phyloP scores from a whole-genome alignment of 2,113 vertebrate genomes.

The Proterorhinus semilunaris region DNA sequence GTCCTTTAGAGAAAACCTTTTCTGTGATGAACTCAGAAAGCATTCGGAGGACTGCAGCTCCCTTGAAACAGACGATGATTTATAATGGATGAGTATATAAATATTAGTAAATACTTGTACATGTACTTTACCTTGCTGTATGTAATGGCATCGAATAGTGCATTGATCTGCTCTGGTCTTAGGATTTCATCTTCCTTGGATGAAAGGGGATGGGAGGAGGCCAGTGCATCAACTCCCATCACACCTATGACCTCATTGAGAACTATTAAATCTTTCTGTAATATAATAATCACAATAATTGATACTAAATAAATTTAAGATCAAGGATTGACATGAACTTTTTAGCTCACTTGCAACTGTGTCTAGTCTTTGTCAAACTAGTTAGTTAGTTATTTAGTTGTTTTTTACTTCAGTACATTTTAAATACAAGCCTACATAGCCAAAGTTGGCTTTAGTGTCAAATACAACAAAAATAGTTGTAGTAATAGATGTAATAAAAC shows the following conservation, averaged over 20 bases:
- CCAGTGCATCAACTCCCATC: slow-evolving; percentile 79
- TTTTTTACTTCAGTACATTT: too few relatives aligned
- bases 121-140: slow-evolving; percentile 85
- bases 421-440: too few relatives aligned
- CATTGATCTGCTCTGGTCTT: slow-evolving; percentile 79
- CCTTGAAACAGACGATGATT: slow-evolving; percentile 65
- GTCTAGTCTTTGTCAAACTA: too few relatives aligned
- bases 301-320: background rate
- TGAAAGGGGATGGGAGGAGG: slow-evolving; percentile 84
- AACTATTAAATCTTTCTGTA: slow-evolving; percentile 85
- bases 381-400: too few relatives aligned
- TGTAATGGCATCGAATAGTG: slow-evolving; percentile 83
- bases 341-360: too few relatives aligned
- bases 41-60: slow-evolving; percentile 87
- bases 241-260: slow-evolving; percentile 75
- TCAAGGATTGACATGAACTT: too few relatives aligned
- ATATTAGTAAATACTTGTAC: background rate
- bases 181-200: slow-evolving; percentile 71
- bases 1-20: slow-evolving; percentile 76
- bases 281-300: background rate
- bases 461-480: background rate
- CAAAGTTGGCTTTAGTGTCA: too few relatives aligned
- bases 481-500: background rate
- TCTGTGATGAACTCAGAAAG: slow-evolving; percentile 85
- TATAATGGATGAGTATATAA: background rate